A percentile compares a stretch with the other conserved stretches of the same genome.
These are phyloP conservation scores for Stigmatopora argus DNA, from an alignment of 2,113 vertebrate species.

Conservation along the genomic window DNA sequence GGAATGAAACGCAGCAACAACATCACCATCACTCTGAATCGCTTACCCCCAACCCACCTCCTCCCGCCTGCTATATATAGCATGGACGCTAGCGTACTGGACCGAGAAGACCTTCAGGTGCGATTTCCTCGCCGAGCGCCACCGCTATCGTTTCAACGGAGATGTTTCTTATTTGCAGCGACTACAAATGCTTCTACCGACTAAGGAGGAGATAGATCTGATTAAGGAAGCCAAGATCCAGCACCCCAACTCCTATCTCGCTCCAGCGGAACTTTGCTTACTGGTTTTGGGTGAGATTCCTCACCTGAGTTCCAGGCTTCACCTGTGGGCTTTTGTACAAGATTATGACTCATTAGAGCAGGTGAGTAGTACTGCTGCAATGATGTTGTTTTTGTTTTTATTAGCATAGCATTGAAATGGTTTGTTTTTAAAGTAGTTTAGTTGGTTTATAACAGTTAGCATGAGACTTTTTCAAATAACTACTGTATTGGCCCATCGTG, in stretches of 20 bases:
- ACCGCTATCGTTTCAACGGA: background rate
- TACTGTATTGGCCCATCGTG: too few relatives aligned
- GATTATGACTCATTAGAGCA: constrained; percentile 73
- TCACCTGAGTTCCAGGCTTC: constrained; percentile 63
- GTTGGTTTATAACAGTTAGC: too few relatives aligned
- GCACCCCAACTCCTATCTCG: constrained; percentile 49
- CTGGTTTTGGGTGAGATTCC: constrained; percentile 62
- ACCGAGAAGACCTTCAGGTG: constrained; percentile 73
- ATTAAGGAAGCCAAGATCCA: constrained; percentile 63
- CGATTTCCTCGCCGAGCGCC: background rate
- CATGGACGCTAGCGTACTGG: constrained; percentile 74
- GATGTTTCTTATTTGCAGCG: constrained; percentile 40
- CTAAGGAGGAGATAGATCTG: constrained; percentile 66
- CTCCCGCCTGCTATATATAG: constrained; percentile 69
- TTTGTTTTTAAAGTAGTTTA: too few relatives aligned
- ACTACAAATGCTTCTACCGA: constrained; percentile 63
- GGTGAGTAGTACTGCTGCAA: constrained; percentile 37
- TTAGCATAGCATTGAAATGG: too few relatives aligned
- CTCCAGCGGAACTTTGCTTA: constrained; percentile 68
- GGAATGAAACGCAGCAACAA: constrained; percentile 73
- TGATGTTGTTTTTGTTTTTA: too few relatives aligned
- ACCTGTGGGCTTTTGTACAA: constrained; percentile 72
- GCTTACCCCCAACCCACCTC: constrained; percentile 67
- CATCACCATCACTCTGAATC: constrained; percentile 71
- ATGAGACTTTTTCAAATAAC: too few relatives aligned